Base-by-base conservation (phyloP, 2,113 vertebrate species). In the Chaetodon auriga region DNA sequence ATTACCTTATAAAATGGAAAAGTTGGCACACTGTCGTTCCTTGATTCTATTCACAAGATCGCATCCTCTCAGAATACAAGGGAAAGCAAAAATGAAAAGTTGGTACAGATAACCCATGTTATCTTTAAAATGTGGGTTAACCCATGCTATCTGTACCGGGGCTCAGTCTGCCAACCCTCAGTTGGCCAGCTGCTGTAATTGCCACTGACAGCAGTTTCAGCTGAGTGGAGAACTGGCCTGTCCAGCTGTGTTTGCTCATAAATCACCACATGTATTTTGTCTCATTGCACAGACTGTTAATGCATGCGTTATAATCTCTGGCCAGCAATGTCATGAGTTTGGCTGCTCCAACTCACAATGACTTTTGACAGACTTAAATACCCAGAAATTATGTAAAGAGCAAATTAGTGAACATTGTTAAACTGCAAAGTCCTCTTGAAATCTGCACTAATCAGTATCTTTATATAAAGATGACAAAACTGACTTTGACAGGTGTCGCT, bases 201-300 rank as follows among this genome's bases (percentile, higher is more conserved):
- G 53, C 63, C 3, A 7, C 55, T 23, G 64, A 69, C 15, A 9
- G 66, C 63, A 86, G 60, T 83, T 78, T 76, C 68, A 73, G 77
- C 45, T 81, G 68, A 75, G 51, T 61, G 68, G 49, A 66, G 86
- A 68, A 30, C n/a, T 57, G 51, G 36, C 41, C 60, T 60, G 60
- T 61, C 19, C 57, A 54, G 76, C 41, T 62, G 75, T 16, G 23
- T 63, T 13, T 63, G n/a, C 64, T 70, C 46, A 81, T 81, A 53
- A 61, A 81, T 83, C 74, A 83, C 46, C 16, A 62, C 21, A 23
- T 12, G 7, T 16, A 64, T 49, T 58, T 13, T 69, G 23, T 41
- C 8, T 76, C 58, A 41, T 73, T 73, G 23, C 25, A 51, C 23
- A 62, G 16, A 23, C 25, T 77, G 16, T 35, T 53, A 77, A 63